These are phyloP conservation scores for Rousettus madagascariensis DNA, from an alignment of 2,797 vertebrate species.

Conservation along the genomic window DNA sequence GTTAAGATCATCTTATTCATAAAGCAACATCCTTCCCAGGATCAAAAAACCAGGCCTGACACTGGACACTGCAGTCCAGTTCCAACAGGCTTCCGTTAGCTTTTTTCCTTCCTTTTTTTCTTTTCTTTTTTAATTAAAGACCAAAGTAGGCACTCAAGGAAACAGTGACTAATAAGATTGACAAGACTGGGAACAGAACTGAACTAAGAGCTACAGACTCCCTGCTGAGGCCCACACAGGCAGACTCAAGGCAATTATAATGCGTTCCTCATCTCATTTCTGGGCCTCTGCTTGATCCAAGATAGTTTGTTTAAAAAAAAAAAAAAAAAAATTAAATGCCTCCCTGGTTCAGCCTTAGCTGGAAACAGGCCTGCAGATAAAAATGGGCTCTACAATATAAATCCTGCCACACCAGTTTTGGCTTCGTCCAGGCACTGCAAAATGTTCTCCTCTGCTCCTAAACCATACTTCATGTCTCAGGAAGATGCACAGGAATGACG, in stretches of 20 bases:
- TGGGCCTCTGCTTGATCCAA: background rate
- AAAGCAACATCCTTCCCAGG: background rate
- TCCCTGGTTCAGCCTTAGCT: background rate
- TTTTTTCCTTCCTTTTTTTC: background rate
- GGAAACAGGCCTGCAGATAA: background rate
- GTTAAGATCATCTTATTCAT: background rate
- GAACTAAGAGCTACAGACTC: background rate
- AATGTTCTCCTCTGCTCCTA: background rate
- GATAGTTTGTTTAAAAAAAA: background rate
- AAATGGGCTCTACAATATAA: background rate
- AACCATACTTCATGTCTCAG: background rate
- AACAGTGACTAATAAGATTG: slow-evolving; percentile 44
- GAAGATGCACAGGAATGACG: background rate
- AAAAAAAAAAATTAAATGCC: background rate
- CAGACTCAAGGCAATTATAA: background rate
- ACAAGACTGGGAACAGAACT: background rate
- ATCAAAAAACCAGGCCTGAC: background rate
- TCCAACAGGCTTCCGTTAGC: background rate
- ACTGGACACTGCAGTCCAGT: too few species aligned
- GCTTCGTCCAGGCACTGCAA: background rate
- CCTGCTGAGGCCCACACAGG: background rate
- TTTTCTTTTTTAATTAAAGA: slow-evolving; percentile 51
- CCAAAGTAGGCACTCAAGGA: slow-evolving; percentile 37
- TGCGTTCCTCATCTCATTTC: background rate
- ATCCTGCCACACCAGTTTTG: background rate